phyloP scores from a whole-genome alignment of 2,888 invertebrate genomes.

The Reticulitermes lucifugus region DNA sequence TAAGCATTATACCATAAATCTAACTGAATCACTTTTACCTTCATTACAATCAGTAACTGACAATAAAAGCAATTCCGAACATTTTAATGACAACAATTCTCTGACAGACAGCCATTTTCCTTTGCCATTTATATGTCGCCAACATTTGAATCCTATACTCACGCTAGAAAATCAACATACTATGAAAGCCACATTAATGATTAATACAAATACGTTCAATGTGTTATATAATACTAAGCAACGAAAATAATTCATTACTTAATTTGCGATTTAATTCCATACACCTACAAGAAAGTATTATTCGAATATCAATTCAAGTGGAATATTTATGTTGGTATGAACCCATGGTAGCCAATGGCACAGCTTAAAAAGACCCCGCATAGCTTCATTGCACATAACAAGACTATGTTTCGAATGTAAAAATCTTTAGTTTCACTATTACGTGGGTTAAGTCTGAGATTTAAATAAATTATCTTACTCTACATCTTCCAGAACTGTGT shows the following conservation, averaged over 20 bases:
- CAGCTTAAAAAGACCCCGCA: background rate
- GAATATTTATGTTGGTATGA: background rate
- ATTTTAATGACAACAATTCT: conserved; percentile 40
- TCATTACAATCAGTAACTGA: background rate
- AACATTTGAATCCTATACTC: background rate
- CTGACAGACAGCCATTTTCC: conserved; percentile 39
- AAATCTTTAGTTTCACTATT: background rate
- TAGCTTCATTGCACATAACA: background rate
- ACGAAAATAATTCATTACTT: background rate
- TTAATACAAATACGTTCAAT: background rate
- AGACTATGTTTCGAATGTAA: background rate
- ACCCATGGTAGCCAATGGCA: background rate
- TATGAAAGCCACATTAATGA: background rate
- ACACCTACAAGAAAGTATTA: no score
- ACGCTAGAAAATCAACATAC: background rate
- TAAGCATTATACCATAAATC: background rate
- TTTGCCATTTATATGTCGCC: background rate
- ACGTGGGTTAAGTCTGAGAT: background rate
- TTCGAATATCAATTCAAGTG: background rate
- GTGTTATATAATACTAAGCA: background rate
- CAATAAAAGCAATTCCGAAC: background rate
- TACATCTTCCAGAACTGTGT: background rate
- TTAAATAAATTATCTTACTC: conserved; percentile 13
- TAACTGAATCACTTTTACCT: background rate
- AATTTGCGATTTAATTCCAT: no score